Conservation (phyloP, 2,797 vertebrate species). For the Schizothorax lantsangensis region DNA sequence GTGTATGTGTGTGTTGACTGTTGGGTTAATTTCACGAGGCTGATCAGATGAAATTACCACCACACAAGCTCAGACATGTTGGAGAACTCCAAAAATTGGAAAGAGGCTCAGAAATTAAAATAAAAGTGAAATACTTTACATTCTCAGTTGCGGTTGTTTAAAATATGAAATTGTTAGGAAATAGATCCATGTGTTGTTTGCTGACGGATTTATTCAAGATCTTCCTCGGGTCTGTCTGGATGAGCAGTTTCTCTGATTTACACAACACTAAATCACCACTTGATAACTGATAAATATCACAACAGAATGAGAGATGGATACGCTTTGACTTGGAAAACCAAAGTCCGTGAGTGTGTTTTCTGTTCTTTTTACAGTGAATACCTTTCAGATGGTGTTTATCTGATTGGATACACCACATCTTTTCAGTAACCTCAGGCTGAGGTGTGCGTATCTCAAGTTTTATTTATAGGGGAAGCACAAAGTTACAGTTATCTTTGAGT, state of each 20-base stretch:
- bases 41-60: constrained; percentile 59
- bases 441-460: constrained; percentile 9
- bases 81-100: constrained; percentile 51
- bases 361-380: constrained; percentile 13
- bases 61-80: constrained; percentile 55
- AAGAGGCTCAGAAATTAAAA: constrained; percentile 52
- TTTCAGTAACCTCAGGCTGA: neutral
- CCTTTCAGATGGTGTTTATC: neutral
- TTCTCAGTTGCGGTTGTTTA: constrained; percentile 25
- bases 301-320: neutral
- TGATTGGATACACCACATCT: constrained; percentile 16
- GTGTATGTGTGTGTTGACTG: constrained; percentile 39
- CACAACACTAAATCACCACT: constrained; percentile 59
- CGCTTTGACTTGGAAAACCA: neutral
- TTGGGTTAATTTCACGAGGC: constrained; percentile 35
- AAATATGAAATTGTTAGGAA: neutral
- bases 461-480: constrained; percentile 29
- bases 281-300: constrained; percentile 63
- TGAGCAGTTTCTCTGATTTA: constrained; percentile 62
- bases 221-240: constrained; percentile 60
- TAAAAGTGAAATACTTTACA: constrained; percentile 55
- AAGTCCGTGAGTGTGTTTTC: neutral
- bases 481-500: neutral
- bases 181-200: constrained; percentile 38
- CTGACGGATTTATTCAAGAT: constrained; percentile 72